Conservation (phyloP, 2,888 invertebrate species). For the Dastarcus helophoroides region DNA sequence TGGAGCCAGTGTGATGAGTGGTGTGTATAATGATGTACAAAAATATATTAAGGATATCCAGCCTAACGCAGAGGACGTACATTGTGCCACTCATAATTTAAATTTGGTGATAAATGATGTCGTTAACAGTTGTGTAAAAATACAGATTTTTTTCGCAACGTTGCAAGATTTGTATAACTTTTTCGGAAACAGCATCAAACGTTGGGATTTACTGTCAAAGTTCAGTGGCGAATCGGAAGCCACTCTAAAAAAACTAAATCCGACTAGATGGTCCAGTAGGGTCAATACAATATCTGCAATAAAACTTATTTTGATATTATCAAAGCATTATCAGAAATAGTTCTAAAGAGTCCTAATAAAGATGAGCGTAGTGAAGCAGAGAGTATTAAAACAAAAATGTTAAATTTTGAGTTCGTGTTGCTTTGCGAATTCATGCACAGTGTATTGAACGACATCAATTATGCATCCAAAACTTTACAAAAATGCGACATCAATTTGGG, state of each 20-base stretch:
- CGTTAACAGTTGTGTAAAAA: conserved; percentile 12
- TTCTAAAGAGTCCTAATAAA: conserved; percentile 13
- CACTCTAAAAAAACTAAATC: conserved; percentile 23
- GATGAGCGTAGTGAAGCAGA: conserved; percentile 8
- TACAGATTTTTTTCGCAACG: conserved; percentile 15
- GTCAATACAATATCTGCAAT: conserved; percentile 18
- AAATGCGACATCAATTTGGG: conserved; percentile 18
- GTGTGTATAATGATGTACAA: conserved; percentile 22
- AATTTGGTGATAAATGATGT: conserved; percentile 14
- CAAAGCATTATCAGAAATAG: conserved; percentile 17
- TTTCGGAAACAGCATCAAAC: conserved; percentile 20
- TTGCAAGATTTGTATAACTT: conserved; percentile 17
- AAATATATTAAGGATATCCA: conserved; percentile 18
- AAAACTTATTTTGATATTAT: conserved; percentile 16
- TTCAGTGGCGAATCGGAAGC: conserved; percentile 16
- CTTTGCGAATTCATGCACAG: conserved; percentile 5
- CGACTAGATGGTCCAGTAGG: conserved; percentile 24
- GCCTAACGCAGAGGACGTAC: conserved; percentile 13
- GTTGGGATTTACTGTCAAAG: conserved; percentile 20
- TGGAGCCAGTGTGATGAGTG: conserved; percentile 25
- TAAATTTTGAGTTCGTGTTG: conserved; percentile 6
- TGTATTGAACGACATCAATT: conserved; percentile 3
- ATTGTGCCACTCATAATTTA: conserved; percentile 11
- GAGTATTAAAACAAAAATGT: conserved; percentile 14
- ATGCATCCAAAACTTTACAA: conserved; percentile 11